phyloP scores from a whole-genome alignment of 1,140 invertebrate genomes.

The Pseudachorutes palmiensis region DNA sequence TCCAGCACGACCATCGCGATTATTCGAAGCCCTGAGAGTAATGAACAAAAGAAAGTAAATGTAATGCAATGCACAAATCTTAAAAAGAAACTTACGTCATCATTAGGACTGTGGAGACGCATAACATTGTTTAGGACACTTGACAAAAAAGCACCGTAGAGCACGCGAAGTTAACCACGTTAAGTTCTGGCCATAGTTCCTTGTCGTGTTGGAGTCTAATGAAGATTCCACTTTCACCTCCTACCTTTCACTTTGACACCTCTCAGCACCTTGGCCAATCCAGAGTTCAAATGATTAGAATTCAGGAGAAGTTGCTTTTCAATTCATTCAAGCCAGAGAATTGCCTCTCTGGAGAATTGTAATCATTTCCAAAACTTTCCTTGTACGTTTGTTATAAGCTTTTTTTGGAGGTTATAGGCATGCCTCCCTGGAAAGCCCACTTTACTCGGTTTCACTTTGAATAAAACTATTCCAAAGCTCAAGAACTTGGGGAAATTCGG shows the following conservation, averaged over 20 bases:
- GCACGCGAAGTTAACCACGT: no score
- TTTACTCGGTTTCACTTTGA: no score
- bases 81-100: constrained; percentile 31
- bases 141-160: not conserved
- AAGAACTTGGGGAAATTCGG: not conserved
- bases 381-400: no score
- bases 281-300: no score
- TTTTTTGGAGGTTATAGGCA: not conserved
- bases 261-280: no score
- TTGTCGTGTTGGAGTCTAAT: no score
- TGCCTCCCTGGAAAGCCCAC: not conserved
- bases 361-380: no score
- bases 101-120: constrained; percentile 29
- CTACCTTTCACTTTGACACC: no score
- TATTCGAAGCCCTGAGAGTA: constrained; percentile 16
- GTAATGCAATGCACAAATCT: not conserved
- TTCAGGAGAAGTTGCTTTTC: no score
- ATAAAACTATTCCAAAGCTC: constrained; percentile 17
- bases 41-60: not conserved
- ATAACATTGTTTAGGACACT: constrained; percentile 11
- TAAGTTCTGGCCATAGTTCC: not conserved
- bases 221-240: no score
- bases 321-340: no score
- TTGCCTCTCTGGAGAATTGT: no score
- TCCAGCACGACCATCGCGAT: constrained; percentile 20